Evolutionary conservation across 2,113 vertebrate genomes (phyloP), one percentile per base, ranked within the genome.

Genomic region (Lepus timidus): DNA sequence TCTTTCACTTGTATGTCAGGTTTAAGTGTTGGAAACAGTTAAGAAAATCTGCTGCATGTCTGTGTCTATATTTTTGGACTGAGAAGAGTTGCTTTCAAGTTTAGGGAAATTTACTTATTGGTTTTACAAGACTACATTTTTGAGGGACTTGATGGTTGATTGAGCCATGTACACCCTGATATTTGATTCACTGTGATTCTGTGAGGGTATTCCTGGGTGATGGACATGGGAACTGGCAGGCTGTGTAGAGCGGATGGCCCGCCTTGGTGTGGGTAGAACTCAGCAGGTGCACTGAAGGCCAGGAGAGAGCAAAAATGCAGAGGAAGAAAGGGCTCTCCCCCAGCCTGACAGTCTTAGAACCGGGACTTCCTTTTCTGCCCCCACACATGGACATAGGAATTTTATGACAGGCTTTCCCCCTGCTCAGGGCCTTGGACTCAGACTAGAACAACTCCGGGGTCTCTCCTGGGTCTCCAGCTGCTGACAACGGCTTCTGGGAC

Each of bases 21-120:
- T 84, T 85, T 89, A 62, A 92, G 39, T 70, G n/a, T 75, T 70
- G 81, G 20, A 71, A 89, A 89, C 31, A 85, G 4, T 14, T 92
- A 44, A 75, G 31, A 91, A 22, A 81, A 76, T 64, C 29, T 44
- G 27, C 90, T 90, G 49, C 33, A 83, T 93, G 78, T 90, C 27
- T 76, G 1, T 36, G 25, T 52, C 44, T 27, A 4, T 89, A 64
- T 89, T 81, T 89, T 64, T 83, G 70, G 12, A 67, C 74, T 94
- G 84, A 51, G 2, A 71, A 83, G 82, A 90, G 31, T 83, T 93
- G 33, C 70, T 67, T 84, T n/a, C 51, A 65, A 22, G 13, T 74
- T 74, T 92, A 92, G 81, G 27, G 89, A 79, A 6, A 81, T 62
- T 89, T 89, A 20, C 23, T 65, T 68, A 76, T 58, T 58, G 76